Evolutionary conservation across 2,888 invertebrate genomes (phyloP), one percentile per base, ranked within the genome.

Genomic region (Philhelius pedissequus): DNA sequence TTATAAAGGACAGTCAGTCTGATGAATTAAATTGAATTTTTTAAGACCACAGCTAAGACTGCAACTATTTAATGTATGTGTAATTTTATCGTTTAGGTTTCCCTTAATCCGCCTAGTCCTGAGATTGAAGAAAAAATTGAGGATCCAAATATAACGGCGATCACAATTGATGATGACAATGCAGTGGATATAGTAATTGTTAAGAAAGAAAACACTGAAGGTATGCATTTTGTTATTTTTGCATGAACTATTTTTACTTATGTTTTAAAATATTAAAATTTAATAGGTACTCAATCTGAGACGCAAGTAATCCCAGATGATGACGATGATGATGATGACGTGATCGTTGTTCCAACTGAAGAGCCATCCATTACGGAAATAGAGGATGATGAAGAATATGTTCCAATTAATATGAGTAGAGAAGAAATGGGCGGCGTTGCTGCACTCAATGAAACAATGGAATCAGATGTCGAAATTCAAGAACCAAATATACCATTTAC

Each of bases 261-360:
- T 7, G 4, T 30, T 30, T 64, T 6, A 25, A 38, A 22, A 60
- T 22, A 38, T 40, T 3, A 25, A n/a, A 22, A 62, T 32, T 18
- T 3, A 71, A 79, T 40, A 78, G 68, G 56, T 20, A 18, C 11
- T 11, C 52, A 56, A 43, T 13, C 60, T 22, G 73, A 64, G 15
- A 11, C 66, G 45, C n/a, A 73, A 32, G 27, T 66, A 3, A 75
- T 83, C 30, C 92, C 93, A n/a, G 94, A 93, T 11, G 89, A 90
- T 32, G 88, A 88, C 32, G 94, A 94, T 7, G 94, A 94, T 83
- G 95, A 95, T 87, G 95, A 95, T 88, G 94, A 95, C 75, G 94
- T 95, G 64, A 93, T 95, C 87, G 94, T 94, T 86, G 93, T 95
- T 80, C 94, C 94, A 83, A 94, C 94, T 6, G 95, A 94, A 71